A percentile compares a stretch with the other conserved stretches of the same genome.
Evolutionary conservation across 2,888 invertebrate species (phyloP).

Genomic region (Aporophyla nigra): DNA sequence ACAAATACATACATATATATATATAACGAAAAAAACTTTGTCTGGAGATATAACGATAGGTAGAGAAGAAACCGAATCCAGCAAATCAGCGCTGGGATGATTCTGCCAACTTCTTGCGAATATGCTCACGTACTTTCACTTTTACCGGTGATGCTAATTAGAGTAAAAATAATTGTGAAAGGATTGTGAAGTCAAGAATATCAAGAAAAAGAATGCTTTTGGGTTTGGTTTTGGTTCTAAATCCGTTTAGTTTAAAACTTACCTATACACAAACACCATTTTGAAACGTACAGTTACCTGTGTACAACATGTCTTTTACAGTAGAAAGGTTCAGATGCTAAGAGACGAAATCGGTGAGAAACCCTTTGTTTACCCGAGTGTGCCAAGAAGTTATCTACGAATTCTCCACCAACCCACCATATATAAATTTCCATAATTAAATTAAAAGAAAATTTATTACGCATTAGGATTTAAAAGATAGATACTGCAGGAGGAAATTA

Average conservation of each 20-base stretch:
- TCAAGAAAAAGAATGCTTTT: not conserved
- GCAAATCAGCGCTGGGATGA: too few species aligned
- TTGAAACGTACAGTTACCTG: not conserved
- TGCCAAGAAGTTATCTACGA: not conserved
- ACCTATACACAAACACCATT: not conserved
- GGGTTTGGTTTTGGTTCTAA: not conserved
- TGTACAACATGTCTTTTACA: not conserved
- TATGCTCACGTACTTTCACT: too few species aligned
- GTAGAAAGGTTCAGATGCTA: not conserved
- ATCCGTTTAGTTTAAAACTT: not conserved
- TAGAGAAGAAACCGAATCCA: too few species aligned
- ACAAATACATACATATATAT: too few species aligned
- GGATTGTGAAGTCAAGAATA: not conserved
- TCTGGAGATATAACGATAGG: too few species aligned
- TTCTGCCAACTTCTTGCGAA: too few species aligned
- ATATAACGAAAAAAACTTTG: too few species aligned
- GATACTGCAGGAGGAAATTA: not conserved
- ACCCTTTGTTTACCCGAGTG: not conserved
- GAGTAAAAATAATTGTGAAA: not conserved
- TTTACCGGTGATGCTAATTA: too few species aligned
- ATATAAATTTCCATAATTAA: too few species aligned
- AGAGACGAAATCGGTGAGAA: not conserved
- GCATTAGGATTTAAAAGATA: not conserved
- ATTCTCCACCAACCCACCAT: not conserved
- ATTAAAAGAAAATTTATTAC: too few species aligned